Evolutionary conservation across 1,140 invertebrate species (phyloP), one percentile per base, ranked within the genome.

Genomic region (Bombus polaris): DNA sequence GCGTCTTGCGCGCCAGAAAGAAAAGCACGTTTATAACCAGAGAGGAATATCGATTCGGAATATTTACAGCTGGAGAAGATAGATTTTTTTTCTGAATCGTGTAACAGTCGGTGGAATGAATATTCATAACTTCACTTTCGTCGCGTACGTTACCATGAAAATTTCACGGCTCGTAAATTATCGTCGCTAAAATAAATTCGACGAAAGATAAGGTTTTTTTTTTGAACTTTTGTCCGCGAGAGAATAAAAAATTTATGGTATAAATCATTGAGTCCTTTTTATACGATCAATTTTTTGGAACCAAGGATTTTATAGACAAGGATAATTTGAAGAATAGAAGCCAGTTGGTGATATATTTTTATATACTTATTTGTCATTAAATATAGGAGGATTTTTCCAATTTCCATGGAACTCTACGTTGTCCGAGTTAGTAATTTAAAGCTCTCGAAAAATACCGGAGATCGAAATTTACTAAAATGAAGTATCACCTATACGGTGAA

Each of bases 61-160:
- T 72, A 81, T 44, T 72, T 28, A 4, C 47, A 13, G 47, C 5
- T 12, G 37, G 22, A 42, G 35, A 10, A 25, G 68, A 47, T 71
- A 42, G 37, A 42, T 53, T 72, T 57, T 32, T 72, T 68, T 44
- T 25, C 22, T 28, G 18, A 2, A n/a, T 5, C 53, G n/a, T 47
- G 39, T 15, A 73, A 42, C 68, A 22, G 4, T 15, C 68, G 15
- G 15, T 1, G 5, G 37, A n/a, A 81, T 81, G 37, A 81, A 81
- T 81, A 81, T 81, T 81, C 79, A 81, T 42, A 47, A 15, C 18
- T 42, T 28, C 47, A 42, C 68, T 81, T 72, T 81, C 68, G 79
- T 57, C 47, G 79, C 66, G 0, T n/a, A 32, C 35, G 28, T 71
- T 57, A 57, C 44, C 2, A 22, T 32, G 65, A 59, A 39, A 72